phyloP scores from a whole-genome alignment of 2,113 vertebrate species.

The Agelaius phoeniceus region DNA sequence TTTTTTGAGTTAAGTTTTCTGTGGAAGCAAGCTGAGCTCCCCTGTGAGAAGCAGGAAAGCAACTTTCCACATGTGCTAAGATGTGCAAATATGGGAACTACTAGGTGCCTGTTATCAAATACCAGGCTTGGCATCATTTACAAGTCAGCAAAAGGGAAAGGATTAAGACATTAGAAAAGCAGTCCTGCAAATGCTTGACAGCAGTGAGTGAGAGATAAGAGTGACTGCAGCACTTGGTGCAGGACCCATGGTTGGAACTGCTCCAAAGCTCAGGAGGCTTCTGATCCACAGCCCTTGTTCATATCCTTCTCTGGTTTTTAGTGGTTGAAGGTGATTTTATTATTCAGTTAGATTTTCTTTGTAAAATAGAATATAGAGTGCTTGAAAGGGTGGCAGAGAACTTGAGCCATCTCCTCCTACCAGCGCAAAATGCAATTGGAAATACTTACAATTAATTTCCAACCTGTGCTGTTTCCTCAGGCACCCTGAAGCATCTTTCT shows the following conservation, averaged over 20 bases:
- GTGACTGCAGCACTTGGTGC: background rate
- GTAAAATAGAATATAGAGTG: background rate
- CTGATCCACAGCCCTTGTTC: background rate
- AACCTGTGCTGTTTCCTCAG: background rate
- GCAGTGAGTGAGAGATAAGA: background rate
- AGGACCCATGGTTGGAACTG: rapidly evolving
- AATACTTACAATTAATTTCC: background rate
- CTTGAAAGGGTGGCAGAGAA: background rate
- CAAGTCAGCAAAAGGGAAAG: conserved; percentile 54
- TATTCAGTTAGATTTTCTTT: background rate
- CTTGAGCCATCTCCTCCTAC: background rate
- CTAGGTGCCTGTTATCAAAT: conserved; percentile 49
- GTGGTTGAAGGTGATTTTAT: background rate
- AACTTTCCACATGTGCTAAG: conserved; percentile 34
- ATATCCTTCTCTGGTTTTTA: background rate
- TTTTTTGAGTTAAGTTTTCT: conserved; percentile 64
- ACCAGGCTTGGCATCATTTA: conserved; percentile 55
- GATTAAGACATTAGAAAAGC: conserved; percentile 27
- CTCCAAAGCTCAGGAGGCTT: background rate
- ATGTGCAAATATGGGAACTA: conserved; percentile 38
- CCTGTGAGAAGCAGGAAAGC: conserved; percentile 25
- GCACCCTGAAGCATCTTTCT: background rate
- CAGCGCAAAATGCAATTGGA: background rate
- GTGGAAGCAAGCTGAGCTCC: conserved; percentile 30
- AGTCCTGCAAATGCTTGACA: conserved; percentile 51